A percentile compares a stretch with the other conserved stretches of the same genome.
Conservation (phyloP, 2,888 invertebrate species). For the Plemyria rubiginata region DNA sequence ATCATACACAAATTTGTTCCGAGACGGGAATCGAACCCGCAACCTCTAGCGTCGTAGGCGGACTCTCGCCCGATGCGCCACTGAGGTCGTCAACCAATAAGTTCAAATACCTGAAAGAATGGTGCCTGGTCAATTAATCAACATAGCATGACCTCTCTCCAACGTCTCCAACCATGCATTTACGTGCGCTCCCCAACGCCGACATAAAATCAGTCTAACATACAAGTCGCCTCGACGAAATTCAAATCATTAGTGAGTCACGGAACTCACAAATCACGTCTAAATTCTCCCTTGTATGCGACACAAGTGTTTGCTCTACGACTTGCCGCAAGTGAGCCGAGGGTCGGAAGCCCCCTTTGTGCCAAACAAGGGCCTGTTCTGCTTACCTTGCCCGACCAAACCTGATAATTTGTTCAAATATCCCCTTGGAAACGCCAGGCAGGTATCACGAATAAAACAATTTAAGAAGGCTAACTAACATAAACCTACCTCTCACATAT, state of each 20-base stretch:
- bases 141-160: conserved; percentile 7
- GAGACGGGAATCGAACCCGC: too few species aligned
- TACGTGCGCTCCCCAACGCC: conserved; percentile 7
- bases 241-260: conserved; percentile 41
- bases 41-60: too few species aligned
- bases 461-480: conserved; percentile 16
- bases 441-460: conserved; percentile 39
- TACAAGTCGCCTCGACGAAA: conserved; percentile 28
- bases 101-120: neutral
- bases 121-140: conserved; percentile 1
- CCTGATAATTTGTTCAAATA: conserved; percentile 70
- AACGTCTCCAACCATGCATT: conserved; percentile 11
- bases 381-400: conserved; percentile 61
- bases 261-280: conserved; percentile 56
- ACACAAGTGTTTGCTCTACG: conserved; percentile 68
- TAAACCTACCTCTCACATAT: conserved; percentile 14
- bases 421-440: conserved; percentile 40
- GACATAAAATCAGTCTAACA: conserved; percentile 17
- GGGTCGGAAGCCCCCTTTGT: conserved; percentile 66
- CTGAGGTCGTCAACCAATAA: too few species aligned
- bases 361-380: conserved; percentile 53
- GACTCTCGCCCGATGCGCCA: too few species aligned
- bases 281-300: conserved; percentile 52
- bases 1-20: too few species aligned
- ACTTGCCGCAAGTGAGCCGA: conserved; percentile 59